phyloP scores from a whole-genome alignment of 1,140 invertebrate genomes.

The Ceratina australensis region DNA sequence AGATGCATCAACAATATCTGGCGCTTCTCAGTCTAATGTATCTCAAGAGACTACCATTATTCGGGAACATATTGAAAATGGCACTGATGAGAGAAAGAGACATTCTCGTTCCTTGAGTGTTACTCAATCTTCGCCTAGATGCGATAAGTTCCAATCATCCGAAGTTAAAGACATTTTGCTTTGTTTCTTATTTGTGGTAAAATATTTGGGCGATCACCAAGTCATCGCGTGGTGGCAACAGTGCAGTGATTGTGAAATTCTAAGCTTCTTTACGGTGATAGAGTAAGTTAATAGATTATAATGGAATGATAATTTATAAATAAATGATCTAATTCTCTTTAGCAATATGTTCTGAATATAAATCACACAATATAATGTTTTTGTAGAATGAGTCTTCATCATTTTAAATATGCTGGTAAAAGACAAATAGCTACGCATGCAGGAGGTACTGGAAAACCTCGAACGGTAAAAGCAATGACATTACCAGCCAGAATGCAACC shows the following conservation, averaged over 20 bases:
- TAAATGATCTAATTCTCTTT: neutral
- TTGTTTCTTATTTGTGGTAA: constrained; percentile 94
- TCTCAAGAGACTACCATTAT: constrained; percentile 84
- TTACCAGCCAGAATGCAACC: constrained; percentile 89
- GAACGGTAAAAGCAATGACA: constrained; percentile 84
- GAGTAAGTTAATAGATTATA: constrained; percentile 82
- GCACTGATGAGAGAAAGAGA: constrained; percentile 65
- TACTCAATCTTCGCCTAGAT: constrained; percentile 80
- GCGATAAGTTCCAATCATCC: constrained; percentile 86
- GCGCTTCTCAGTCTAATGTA: constrained; percentile 81
- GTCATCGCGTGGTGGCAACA: constrained; percentile 95
- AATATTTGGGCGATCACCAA: constrained; percentile 92
- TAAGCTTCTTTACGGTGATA: constrained; percentile 89
- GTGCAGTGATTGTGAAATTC: constrained; percentile 86
- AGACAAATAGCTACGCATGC: constrained; percentile 83
- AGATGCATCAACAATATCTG: constrained; percentile 81
- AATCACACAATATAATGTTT: constrained; percentile 2
- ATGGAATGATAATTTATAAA: neutral
- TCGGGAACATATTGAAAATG: constrained; percentile 75
- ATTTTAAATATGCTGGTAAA: constrained; percentile 93
- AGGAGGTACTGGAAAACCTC: constrained; percentile 78
- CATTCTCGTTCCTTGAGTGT: constrained; percentile 81
- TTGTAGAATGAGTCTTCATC: constrained; percentile 88
- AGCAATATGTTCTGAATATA: constrained; percentile 25
- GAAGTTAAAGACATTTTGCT: constrained; percentile 94